Evolutionary conservation across 2,113 vertebrate genomes (phyloP), one percentile per base, ranked within the genome.

Genomic region (Erpornis zantholeuca): DNA sequence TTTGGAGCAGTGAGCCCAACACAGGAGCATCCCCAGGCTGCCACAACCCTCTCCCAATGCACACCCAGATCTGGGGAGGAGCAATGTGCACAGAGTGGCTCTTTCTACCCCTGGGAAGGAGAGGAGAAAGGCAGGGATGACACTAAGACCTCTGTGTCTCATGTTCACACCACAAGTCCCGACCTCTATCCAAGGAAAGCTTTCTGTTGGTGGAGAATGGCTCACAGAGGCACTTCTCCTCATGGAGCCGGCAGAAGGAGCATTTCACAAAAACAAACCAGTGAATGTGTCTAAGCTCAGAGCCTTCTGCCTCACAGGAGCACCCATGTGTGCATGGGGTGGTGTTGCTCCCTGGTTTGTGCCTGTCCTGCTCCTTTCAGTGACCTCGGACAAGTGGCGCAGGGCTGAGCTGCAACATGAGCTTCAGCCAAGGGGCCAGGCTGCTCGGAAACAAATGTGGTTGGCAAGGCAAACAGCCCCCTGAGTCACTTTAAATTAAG

Each of bases 251-350:
- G 8, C 57, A 79, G 38, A 75, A 63, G 3, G 36, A 42, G 19
- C 0, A 0, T 57, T 75, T 61, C 66, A 45, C 25, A 15, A 3
- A 44, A 35, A 29, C 4, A 60, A 70, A 73, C 2, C 7, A 29
- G 44, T 36, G 57, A 45, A 33, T 1, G 0, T 6, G 9, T 13
- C 12, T 3, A 11, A 59, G 20, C 31, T 36, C 1, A 5, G 75
- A 85, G 44, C 25, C 75, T 44, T 6, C 40, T 66, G 53, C 49
- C 29, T 21, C 53, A 12, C 27, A 7, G 23, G 50, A 19, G 7
- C 11, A 2, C 12, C 40, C 2, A 0, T 1, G 3, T 33, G 36
- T 3, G 3, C 0, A 0, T 10, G 69, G 13, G 21, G 15, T 40
- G 45, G 11, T 64, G 31, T 9, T 15, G 20, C 49, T 64, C 21